Evolutionary conservation across 2,113 vertebrate species (phyloP).

Genomic region (Varanus salvator): DNA sequence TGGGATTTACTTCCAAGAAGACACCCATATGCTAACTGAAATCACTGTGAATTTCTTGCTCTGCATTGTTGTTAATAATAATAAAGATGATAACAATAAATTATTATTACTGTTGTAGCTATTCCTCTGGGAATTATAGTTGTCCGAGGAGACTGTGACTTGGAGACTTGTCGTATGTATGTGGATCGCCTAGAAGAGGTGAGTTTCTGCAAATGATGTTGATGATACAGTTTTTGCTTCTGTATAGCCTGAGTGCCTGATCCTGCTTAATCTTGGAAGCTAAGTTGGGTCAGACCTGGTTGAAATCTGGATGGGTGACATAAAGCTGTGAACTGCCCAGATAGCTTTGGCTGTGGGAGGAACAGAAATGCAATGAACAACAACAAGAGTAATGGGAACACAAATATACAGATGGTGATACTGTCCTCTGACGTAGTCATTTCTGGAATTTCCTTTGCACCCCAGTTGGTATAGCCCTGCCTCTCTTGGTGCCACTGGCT

Average conservation of each 20-base stretch:
- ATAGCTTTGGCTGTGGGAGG: too few species aligned
- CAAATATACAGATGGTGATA: not conserved
- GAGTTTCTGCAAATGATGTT: conserved; percentile 50
- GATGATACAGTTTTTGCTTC: too few species aligned
- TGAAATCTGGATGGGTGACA: too few species aligned
- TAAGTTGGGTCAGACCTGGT: too few species aligned
- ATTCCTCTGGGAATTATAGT: conserved; percentile 96
- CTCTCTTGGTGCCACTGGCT: not conserved
- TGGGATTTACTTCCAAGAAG: not conserved
- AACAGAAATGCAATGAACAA: too few species aligned
- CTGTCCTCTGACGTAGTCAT: not conserved
- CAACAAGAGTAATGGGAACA: not conserved
- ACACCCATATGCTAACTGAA: not conserved
- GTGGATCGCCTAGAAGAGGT: conserved; percentile 97
- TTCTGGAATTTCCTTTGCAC: not conserved
- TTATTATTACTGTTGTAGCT: conserved; percentile 76
- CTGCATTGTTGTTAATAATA: not conserved
- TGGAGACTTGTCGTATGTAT: conserved; percentile 97
- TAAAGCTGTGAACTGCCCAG: too few species aligned
- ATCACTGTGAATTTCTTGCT: not conserved
- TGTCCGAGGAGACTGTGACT: conserved; percentile 94
- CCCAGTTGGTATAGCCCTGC: not conserved
- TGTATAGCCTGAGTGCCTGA: too few species aligned
- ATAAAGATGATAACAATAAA: not conserved
- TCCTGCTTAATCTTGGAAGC: too few species aligned